These are phyloP conservation scores for Danio tinwini DNA, from an alignment of 2,797 vertebrate genomes.

Conservation along the genomic window DNA sequence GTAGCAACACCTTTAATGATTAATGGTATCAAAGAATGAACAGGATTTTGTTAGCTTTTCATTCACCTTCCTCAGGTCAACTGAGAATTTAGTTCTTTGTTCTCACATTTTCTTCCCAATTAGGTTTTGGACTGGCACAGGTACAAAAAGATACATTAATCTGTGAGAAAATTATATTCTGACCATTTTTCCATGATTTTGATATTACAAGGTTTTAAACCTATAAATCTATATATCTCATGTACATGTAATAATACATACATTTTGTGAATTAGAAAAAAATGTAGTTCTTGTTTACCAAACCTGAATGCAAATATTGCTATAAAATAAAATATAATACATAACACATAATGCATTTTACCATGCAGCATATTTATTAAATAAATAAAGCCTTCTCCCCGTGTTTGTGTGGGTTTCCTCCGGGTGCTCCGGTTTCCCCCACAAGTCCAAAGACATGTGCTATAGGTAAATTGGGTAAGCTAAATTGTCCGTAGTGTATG, in stretches of 20 bases:
- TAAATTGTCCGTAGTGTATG: too few relatives aligned
- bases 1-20: slow-evolving; percentile 12
- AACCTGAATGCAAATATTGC: too few relatives aligned
- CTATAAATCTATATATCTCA: not conserved
- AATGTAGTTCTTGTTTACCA: too few relatives aligned
- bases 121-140: not conserved
- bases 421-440: too few relatives aligned
- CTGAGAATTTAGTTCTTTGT: not conserved
- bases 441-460: too few relatives aligned
- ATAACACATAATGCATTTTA: too few relatives aligned
- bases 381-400: too few relatives aligned
- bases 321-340: too few relatives aligned
- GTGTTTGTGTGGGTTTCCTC: too few relatives aligned
- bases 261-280: not conserved
- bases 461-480: too few relatives aligned
- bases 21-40: slow-evolving; percentile 13
- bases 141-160: not conserved
- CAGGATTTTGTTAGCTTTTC: slow-evolving; percentile 24
- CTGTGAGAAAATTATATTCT: not conserved
- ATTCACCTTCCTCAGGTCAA: slow-evolving; percentile 7
- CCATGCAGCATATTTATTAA: too few relatives aligned
- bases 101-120: not conserved
- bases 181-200: not conserved
- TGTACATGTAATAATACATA: not conserved
- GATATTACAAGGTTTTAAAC: not conserved